Evolutionary conservation across 2,113 vertebrate species (phyloP).

Genomic region (Barnardius zonarius): DNA sequence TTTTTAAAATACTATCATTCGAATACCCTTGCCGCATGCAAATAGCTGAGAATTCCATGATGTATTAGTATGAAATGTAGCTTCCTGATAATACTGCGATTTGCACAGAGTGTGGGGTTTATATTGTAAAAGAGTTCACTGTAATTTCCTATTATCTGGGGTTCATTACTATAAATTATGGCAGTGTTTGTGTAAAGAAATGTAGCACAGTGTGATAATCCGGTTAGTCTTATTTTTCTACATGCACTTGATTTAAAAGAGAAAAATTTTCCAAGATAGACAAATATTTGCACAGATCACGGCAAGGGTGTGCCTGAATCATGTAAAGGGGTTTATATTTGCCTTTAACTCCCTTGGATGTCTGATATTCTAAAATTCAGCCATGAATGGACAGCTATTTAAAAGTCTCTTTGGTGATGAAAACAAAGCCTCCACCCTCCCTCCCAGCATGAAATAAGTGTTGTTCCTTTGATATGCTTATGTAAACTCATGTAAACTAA

Average conservation of each 20-base stretch:
- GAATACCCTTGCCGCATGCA: constrained; percentile 17
- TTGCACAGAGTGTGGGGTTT: background rate
- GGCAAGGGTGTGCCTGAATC: background rate
- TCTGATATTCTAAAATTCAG: constrained; percentile 17
- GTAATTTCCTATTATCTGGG: background rate
- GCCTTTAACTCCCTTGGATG: background rate
- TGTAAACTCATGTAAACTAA: background rate
- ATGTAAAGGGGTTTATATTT: background rate
- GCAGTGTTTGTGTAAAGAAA: background rate
- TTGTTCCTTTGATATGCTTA: constrained; percentile 27
- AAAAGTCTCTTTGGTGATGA: constrained; percentile 16
- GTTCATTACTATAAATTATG: background rate
- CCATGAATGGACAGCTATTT: background rate
- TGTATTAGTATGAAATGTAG: background rate
- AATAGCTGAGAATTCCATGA: background rate
- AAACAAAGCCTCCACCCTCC: background rate
- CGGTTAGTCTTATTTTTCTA: constrained; percentile 3
- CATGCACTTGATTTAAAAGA: background rate
- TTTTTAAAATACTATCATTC: constrained; percentile 58
- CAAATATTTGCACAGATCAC: background rate
- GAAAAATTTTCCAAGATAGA: background rate
- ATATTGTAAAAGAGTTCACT: background rate
- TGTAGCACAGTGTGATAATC: background rate
- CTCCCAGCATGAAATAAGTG: background rate
- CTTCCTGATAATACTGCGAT: background rate